Conservation (phyloP, 2,888 invertebrate species). For the Drosophila pullipes region DNA sequence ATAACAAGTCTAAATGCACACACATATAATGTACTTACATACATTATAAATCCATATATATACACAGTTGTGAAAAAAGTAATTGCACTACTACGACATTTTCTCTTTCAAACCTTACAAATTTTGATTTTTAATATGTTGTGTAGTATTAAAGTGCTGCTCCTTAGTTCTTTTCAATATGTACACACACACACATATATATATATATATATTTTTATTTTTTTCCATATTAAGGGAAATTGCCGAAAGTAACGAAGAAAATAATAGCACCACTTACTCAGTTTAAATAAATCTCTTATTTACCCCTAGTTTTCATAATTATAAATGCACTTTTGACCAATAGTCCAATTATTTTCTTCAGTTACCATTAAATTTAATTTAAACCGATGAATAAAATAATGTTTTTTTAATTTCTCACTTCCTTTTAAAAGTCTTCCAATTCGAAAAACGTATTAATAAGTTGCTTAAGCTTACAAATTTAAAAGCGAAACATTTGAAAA, state of each 20-base stretch:
- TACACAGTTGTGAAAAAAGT: not conserved
- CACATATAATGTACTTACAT: not conserved
- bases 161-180: not conserved
- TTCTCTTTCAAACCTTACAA: not conserved
- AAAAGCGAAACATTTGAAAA: not conserved
- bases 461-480: not conserved
- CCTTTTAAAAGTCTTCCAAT: not conserved
- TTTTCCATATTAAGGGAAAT: not conserved
- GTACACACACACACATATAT: not conserved
- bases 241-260: not conserved
- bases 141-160: not conserved
- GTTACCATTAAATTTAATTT: not conserved
- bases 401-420: not conserved
- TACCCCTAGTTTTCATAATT: not conserved
- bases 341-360: not conserved
- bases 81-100: not conserved
- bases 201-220: no score
- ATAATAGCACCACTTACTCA: not conserved
- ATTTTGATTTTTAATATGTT: not conserved
- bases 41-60: not conserved
- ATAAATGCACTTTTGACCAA: not conserved
- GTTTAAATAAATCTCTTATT: not conserved
- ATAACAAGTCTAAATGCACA: slow-evolving; percentile 10
- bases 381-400: not conserved
- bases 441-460: not conserved